Percentiles rank a stretch among this genome's conserved stretches.
Evolutionary conservation across 1,140 invertebrate genomes (phyloP).

Genomic region (Sycophila sp.): DNA sequence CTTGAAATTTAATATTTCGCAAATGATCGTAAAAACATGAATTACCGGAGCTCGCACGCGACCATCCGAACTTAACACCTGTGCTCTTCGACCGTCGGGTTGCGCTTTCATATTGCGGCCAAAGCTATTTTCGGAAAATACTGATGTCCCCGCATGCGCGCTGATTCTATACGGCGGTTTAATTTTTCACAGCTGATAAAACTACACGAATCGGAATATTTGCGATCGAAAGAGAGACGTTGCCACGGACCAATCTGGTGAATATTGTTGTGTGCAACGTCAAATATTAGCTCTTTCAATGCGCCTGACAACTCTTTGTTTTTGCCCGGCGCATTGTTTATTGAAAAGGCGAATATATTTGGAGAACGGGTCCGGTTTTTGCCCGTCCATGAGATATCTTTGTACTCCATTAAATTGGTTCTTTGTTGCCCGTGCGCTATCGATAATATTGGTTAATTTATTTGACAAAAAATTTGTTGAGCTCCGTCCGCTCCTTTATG

Average conservation of each 20-base stretch:
- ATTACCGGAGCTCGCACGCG: neutral
- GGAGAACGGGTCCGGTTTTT: too few species aligned
- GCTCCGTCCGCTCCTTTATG: too few species aligned
- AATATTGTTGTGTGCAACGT: conserved; percentile 6
- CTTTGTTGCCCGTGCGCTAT: neutral
- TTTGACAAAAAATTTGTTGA: neutral
- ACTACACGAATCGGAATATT: neutral
- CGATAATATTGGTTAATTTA: neutral
- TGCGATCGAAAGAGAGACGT: neutral
- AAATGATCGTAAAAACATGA: neutral
- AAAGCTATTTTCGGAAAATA: conserved; percentile 19
- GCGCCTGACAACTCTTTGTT: neutral
- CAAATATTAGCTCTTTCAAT: conserved; percentile 13
- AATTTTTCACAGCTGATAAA: conserved; percentile 24
- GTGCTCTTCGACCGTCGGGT: neutral
- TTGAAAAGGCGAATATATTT: neutral
- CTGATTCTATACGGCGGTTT: conserved; percentile 15
- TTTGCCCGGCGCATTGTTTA: neutral
- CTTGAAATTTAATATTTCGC: conserved; percentile 46
- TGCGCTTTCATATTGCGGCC: conserved; percentile 3
- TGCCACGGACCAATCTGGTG: neutral
- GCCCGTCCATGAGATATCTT: neutral
- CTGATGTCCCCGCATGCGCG: neutral
- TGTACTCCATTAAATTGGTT: neutral
- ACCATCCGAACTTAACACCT: neutral